These are phyloP conservation scores for Mareca penelope DNA, from an alignment of 2,797 vertebrate species.

Conservation along the genomic window DNA sequence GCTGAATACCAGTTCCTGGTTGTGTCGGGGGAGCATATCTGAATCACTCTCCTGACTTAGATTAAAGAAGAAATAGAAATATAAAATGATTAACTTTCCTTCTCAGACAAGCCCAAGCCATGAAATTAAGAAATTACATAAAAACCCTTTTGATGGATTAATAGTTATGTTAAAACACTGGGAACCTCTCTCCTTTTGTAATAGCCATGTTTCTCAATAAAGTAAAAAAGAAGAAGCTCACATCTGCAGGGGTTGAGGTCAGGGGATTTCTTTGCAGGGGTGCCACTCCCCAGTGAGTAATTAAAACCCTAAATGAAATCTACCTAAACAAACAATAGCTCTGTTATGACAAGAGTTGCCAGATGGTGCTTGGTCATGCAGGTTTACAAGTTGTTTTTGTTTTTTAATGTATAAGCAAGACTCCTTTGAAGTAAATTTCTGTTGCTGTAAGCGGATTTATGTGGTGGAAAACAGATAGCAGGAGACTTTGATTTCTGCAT, in stretches of 20 bases:
- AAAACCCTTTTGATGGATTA: not conserved
- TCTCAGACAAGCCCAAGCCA: not conserved
- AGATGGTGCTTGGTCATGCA: not conserved
- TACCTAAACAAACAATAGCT: not conserved
- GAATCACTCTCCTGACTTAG: not conserved
- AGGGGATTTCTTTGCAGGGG: not conserved
- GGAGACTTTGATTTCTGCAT: not conserved
- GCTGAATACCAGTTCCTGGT: not conserved
- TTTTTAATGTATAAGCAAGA: not conserved
- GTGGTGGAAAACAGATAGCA: not conserved
- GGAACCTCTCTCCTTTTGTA: not conserved
- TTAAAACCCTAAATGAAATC: not conserved
- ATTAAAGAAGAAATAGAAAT: not conserved
- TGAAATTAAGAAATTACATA: not conserved
- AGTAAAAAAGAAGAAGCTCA: not conserved
- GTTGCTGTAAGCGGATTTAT: not conserved
- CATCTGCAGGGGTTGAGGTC: not conserved
- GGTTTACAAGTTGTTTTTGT: not conserved
- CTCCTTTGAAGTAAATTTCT: slow-evolving; percentile 1
- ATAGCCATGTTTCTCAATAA: not conserved
- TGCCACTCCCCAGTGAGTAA: not conserved
- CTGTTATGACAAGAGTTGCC: not conserved
- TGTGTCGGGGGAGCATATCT: not conserved
- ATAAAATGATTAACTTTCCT: not conserved
- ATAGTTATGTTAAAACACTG: not conserved